phyloP scores from a whole-genome alignment of 2,888 invertebrate genomes.

The Bombylius discolor region DNA sequence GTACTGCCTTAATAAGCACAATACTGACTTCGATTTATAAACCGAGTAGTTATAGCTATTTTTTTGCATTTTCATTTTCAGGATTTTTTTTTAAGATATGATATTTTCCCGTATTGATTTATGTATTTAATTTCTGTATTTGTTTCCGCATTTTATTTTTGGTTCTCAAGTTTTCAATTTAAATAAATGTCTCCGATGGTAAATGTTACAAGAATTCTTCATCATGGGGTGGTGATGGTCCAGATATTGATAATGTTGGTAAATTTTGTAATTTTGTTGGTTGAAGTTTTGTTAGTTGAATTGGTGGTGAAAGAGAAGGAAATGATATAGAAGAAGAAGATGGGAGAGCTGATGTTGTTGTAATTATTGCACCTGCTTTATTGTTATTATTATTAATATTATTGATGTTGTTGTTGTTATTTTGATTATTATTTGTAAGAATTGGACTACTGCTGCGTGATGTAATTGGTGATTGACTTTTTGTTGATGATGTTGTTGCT shows the following conservation, averaged over 20 bases:
- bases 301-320: conserved; percentile 23
- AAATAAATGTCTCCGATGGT: conserved; percentile 38
- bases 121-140: too few species aligned
- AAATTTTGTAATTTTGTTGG: conserved; percentile 33
- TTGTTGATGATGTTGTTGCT: background rate
- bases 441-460: background rate
- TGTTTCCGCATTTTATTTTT: too few species aligned
- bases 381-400: background rate
- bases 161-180: conserved; percentile 15
- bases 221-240: conserved; percentile 65
- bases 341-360: background rate
- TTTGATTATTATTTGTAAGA: background rate
- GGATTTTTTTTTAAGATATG: too few species aligned
- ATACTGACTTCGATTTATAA: too few species aligned
- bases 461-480: background rate
- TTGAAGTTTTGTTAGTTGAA: conserved; percentile 16
- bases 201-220: conserved; percentile 37
- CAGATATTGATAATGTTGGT: conserved; percentile 65
- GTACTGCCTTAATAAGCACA: too few species aligned
- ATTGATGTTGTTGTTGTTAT: too few species aligned
- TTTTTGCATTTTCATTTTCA: too few species aligned
- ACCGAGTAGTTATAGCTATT: too few species aligned
- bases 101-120: too few species aligned
- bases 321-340: background rate
- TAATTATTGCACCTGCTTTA: background rate